These are phyloP conservation scores for Ciona savignyi DNA, from an alignment of 23 tunicate species.

Conservation along the genomic window DNA sequence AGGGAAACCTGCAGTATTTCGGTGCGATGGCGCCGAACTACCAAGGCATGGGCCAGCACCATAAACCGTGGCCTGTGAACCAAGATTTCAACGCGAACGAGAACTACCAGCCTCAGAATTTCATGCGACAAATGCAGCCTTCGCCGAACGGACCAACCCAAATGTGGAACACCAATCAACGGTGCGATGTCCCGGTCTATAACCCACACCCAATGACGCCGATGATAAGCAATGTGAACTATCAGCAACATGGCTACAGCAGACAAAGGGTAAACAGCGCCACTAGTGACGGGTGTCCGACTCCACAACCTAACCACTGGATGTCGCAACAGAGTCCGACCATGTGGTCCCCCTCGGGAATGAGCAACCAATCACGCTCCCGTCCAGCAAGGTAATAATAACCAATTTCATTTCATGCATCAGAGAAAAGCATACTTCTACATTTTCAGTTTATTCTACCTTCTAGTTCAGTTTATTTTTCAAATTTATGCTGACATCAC, in stretches of 20 bases:
- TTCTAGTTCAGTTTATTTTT: too few relatives aligned
- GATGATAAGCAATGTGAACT: background rate
- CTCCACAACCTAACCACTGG: slow-evolving; percentile 21
- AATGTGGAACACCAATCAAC: slow-evolving; percentile 12
- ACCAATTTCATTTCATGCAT: too few relatives aligned
- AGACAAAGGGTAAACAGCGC: slow-evolving; percentile 28
- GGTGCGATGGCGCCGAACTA: slow-evolving; percentile 1
- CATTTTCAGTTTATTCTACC: too few relatives aligned
- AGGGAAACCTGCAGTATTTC: slow-evolving; percentile 6
- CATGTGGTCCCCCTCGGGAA: slow-evolving; percentile 9
- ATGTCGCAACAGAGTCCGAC: slow-evolving; percentile 20
- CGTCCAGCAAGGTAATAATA: slow-evolving; percentile 15
- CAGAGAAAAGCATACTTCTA: too few relatives aligned
- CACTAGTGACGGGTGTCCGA: slow-evolving; percentile 20
- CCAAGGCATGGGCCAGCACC: background rate
- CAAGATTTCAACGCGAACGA: slow-evolving; percentile 17
- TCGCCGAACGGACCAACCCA: background rate
- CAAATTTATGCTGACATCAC: too few relatives aligned
- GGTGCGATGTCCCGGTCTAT: background rate
- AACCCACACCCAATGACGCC: background rate
- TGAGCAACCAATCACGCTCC: slow-evolving; percentile 2
- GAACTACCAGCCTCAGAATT: background rate
- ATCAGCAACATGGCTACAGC: background rate
- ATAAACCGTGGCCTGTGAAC: background rate
- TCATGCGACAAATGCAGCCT: background rate